Conservation (phyloP, 1,140 invertebrate genomes). For the Caenorhabditis elegans region DNA sequence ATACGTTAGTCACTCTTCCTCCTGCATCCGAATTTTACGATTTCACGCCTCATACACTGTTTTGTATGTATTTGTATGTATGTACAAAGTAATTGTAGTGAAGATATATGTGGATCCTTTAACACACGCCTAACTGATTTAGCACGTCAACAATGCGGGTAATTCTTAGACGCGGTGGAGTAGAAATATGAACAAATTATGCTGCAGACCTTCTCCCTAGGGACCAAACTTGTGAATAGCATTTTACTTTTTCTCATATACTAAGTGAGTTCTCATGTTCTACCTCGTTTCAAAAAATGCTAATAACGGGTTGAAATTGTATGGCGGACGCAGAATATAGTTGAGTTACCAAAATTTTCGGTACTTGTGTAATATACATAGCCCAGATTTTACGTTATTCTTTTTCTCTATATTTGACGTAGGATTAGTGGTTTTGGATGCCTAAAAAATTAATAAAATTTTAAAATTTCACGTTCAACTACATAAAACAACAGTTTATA, state of each 20-base stretch:
- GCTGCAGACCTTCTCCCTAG: not conserved
- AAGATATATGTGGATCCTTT: not conserved
- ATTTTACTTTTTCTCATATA: no score
- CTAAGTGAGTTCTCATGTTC: not conserved
- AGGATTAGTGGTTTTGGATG: no score
- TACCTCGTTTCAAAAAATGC: not conserved
- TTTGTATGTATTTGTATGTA: not conserved
- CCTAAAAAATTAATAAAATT: no score
- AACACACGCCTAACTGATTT: constrained; percentile 9
- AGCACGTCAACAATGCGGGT: constrained; percentile 10
- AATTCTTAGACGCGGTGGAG: not conserved
- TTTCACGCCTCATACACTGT: constrained; percentile 17
- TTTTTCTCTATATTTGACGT: no score
- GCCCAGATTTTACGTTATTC: no score
- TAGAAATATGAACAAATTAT: constrained; percentile 16
- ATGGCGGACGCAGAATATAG: no score
- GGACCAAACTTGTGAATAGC: not conserved
- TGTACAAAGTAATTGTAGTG: not conserved
- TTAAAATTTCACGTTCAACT: no score
- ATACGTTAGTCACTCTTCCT: not conserved
- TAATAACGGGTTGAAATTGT: no score
- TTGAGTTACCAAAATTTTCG: no score
- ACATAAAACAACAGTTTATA: no score
- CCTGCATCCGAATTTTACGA: not conserved
- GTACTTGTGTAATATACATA: no score